Base-by-base conservation (phyloP, 2,113 vertebrate species). In the Rhipidura dahli region DNA sequence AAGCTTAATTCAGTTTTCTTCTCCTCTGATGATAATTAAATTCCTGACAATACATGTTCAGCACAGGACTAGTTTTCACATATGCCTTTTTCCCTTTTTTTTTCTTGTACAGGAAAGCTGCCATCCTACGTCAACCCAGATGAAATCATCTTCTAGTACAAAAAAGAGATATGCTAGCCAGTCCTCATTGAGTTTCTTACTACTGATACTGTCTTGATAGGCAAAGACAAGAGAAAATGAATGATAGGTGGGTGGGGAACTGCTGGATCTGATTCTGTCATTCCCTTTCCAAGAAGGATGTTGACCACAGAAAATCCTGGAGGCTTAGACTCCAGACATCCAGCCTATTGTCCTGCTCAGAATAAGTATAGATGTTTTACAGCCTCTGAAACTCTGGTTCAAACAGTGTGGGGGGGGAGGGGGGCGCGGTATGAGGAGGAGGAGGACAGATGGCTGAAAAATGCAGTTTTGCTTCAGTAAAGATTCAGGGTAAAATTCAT, bases 11-110 rank as follows among this genome's bases (percentile, higher is more conserved):
- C 54, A 3, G 18, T 76, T 70, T 84, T 53, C 14, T 40, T 7
- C 9, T 65, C 4, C 0, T 0, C 0, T 9, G 2, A 19, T 40
- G 21, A n/a, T 31, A 73, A 19, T 64, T 72, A 57, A 24, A 65
- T 64, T 76, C 76, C 17, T 68, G 35, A 44, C 4, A 61, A 56
- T 11, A 61, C 3, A 20, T 33, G 6, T 56, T 80, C 37, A 47
- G 5, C 13, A 31, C 19, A 30, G 16, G 7, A 69, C 28, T 61
- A 65, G 6, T 13, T 61, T 13, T 17, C 22, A 77, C n/a, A 51
- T 35, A 27, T 2, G 30, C 7, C 6, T 85, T 72, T 53, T 13
- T 10, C 7, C 6, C 26, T 49, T 61, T 56, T 75, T 49, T 2
- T 20, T 76, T 54, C 56, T 57, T 51, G 7, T 4, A 20, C 7